Percentiles rank a stretch among this genome's conserved stretches.
Conservation (phyloP, 2,797 vertebrate species). For the Brotula barbata region DNA sequence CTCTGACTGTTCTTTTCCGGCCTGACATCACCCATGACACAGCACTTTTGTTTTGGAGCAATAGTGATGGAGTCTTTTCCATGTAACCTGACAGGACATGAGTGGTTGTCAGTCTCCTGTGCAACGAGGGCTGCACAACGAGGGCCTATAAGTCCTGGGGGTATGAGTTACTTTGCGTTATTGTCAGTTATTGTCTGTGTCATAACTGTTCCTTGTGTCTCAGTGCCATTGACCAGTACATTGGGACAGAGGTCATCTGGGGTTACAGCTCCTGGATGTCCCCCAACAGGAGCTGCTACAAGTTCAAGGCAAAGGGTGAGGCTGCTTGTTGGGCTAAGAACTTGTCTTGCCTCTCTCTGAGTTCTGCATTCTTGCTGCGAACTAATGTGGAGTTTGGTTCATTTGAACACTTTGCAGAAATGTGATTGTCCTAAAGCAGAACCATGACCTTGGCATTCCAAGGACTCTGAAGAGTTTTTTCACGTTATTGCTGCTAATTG, state of each 20-base stretch:
- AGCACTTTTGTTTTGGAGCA: too few relatives aligned
- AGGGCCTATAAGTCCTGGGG: constrained; percentile 8
- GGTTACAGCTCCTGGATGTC: constrained; percentile 19
- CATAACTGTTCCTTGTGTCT: neutral
- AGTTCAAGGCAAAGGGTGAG: constrained; percentile 8
- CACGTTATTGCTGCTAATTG: neutral
- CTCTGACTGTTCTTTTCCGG: too few relatives aligned
- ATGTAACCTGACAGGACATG: too few relatives aligned
- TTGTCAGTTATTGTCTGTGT: neutral
- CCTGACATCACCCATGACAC: too few relatives aligned
- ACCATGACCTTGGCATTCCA: constrained; percentile 3
- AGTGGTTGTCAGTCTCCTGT: too few relatives aligned
- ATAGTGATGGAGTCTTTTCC: too few relatives aligned
- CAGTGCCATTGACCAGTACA: neutral
- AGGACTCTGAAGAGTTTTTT: neutral
- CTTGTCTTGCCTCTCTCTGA: neutral
- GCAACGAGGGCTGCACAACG: constrained; percentile 1
- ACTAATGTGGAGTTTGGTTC: constrained; percentile 20
- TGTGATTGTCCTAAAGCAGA: constrained; percentile 18
- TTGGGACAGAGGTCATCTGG: neutral
- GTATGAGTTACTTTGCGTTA: neutral
- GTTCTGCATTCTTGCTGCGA: constrained; percentile 5
- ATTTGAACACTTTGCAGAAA: neutral
- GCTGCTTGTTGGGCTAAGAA: constrained; percentile 1
- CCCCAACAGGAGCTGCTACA: constrained; percentile 17